These are phyloP conservation scores for Elegia similella DNA, from an alignment of 2,888 invertebrate species.

Conservation along the genomic window DNA sequence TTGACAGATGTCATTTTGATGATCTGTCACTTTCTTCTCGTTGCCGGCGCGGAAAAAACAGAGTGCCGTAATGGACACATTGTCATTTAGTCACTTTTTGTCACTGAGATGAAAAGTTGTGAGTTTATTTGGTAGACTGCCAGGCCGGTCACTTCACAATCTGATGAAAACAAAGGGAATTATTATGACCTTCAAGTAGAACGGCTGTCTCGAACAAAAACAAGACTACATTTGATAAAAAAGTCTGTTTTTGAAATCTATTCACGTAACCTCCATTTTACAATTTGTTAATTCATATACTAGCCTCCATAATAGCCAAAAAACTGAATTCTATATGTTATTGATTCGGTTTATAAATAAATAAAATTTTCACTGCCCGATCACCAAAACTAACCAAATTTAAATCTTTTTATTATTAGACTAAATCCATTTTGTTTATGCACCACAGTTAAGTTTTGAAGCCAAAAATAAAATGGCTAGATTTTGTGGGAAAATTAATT, in stretches of 20 bases:
- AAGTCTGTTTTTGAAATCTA: not conserved
- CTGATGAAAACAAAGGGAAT: slow-evolving; percentile 25
- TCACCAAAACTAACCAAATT: too few species aligned
- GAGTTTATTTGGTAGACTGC: slow-evolving; percentile 36
- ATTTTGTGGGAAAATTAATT: slow-evolving; percentile 10
- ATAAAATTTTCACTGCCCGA: too few species aligned
- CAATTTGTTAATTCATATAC: not conserved
- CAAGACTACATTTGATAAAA: not conserved
- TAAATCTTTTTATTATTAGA: not conserved
- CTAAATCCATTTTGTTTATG: not conserved
- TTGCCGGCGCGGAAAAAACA: slow-evolving; percentile 27
- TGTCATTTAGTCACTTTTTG: slow-evolving; percentile 47
- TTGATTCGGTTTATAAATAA: too few species aligned
- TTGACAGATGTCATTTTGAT: slow-evolving; percentile 71
- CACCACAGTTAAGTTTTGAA: not conserved
- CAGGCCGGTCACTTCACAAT: slow-evolving; percentile 33
- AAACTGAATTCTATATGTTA: too few species aligned
- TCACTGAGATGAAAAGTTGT: slow-evolving; percentile 30
- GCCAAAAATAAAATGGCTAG: not conserved
- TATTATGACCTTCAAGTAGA: slow-evolving; percentile 31
- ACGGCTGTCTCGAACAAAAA: slow-evolving; percentile 22
- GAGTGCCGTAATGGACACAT: slow-evolving; percentile 46
- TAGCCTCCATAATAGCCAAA: too few species aligned
- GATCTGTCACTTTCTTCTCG: slow-evolving; percentile 50
- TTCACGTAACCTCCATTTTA: not conserved